Base-by-base conservation (phyloP, 2,888 invertebrate species). In the Perdita meconis region DNA sequence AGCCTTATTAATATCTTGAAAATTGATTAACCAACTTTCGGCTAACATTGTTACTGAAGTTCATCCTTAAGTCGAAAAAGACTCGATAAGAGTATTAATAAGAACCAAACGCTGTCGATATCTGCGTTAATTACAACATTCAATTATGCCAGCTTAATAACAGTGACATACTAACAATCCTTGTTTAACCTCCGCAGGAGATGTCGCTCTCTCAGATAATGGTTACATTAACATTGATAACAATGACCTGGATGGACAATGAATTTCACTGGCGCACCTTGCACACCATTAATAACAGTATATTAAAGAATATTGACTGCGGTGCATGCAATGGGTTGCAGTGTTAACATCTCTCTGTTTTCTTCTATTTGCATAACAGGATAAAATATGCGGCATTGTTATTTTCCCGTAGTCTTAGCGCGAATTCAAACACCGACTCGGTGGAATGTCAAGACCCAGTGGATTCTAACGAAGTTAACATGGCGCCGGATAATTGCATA, bases 301-400 rank as follows among this genome's bases (percentile, higher is more conserved):
- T 30, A 30, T 30, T 51, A 60, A 38, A 44, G n/a, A 59, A 19
- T 56, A 60, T 10, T 64, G 34, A 64, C 42, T 59, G 34, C 53
- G 76, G 56, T 86, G 89, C 89, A 90, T 90, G 89, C 71, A 76
- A 73, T 10, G 84, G 88, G 86, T 70, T 86, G 78, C 50, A 85
- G 82, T 87, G 69, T 80, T 85, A 83, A 88, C 83, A 24, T 76
- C 66, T 50, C 70, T 68, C 51, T 85, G 63, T 76, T 80, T 63
- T 81, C 79, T 82, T 84, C 22, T 82, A 47, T 60, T 64, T 70
- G 38, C 51, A 42, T 13, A 57, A 82, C 86, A 93, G 94, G 92
- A 89, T 94, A 90, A 95, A 95, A 93, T 95, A 95, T 93, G 94
- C 94, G 87, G 94, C 94, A 91, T 93, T 95, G 85, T 93, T 94